Conservation (phyloP, 1,140 invertebrate genomes). For the Drosophila melanogaster region DNA sequence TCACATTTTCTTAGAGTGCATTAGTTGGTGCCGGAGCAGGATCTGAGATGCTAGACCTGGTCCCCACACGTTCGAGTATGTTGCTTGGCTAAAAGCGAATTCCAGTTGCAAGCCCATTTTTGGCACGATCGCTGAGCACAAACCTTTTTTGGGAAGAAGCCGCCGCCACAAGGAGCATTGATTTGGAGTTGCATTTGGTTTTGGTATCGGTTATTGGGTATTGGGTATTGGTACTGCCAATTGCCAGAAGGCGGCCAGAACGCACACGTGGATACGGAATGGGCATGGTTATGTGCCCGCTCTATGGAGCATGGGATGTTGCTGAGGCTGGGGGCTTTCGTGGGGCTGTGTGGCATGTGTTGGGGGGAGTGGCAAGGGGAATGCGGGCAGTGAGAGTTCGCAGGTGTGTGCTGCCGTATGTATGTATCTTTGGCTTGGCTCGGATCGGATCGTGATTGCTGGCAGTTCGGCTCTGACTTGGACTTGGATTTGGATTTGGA, state of each 20-base stretch:
- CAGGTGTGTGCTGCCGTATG: constrained; percentile 57
- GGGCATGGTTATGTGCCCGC: constrained; percentile 2
- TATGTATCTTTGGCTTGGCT: constrained; percentile 14
- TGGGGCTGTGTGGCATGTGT: constrained; percentile 5
- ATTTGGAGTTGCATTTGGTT: constrained; percentile 56
- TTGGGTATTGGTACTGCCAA: constrained; percentile 33
- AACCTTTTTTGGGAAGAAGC: constrained; percentile 68
- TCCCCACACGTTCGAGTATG: constrained; percentile 36
- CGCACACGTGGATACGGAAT: constrained; percentile 68
- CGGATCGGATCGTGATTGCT: constrained; percentile 73
- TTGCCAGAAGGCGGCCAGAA: constrained; percentile 42
- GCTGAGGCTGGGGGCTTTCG: background rate
- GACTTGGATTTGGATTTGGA: constrained; percentile 48
- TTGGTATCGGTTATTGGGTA: constrained; percentile 26
- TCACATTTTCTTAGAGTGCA: background rate
- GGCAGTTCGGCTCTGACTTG: constrained; percentile 32
- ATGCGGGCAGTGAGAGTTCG: constrained; percentile 35
- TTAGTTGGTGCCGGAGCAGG: constrained; percentile 26
- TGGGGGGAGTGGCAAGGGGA: constrained; percentile 4
- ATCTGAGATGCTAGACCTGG: constrained; percentile 42
- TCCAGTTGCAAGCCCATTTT: constrained; percentile 83
- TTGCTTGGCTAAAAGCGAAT: constrained; percentile 75
- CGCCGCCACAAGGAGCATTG: constrained; percentile 55
- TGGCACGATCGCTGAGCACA: constrained; percentile 67
- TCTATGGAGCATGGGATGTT: background rate